phyloP scores from a whole-genome alignment of 2,888 invertebrate genomes.

The Sphaerophoria taeniata region DNA sequence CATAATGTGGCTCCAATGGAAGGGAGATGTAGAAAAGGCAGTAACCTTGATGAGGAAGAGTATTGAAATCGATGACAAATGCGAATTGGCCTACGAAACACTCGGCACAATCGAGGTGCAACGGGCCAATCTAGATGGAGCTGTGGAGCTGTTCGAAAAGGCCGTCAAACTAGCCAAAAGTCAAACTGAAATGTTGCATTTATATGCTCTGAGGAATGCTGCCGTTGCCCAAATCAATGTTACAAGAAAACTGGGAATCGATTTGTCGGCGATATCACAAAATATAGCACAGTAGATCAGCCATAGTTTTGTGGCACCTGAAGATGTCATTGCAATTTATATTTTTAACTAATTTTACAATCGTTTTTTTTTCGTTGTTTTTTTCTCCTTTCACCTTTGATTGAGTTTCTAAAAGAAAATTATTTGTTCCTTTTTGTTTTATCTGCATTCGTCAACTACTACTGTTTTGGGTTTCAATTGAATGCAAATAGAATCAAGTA shows the following conservation, averaged over 20 bases:
- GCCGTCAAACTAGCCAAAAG: constrained; percentile 94
- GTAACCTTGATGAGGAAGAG: constrained; percentile 91
- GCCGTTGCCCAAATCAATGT: constrained; percentile 94
- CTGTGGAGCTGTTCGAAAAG: constrained; percentile 93
- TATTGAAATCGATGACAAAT: constrained; percentile 94
- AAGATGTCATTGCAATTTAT: constrained; percentile 31
- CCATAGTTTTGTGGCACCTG: constrained; percentile 8
- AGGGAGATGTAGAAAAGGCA: constrained; percentile 91
- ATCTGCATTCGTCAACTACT: constrained; percentile 4
- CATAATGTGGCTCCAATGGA: constrained; percentile 92
- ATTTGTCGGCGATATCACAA: constrained; percentile 81
- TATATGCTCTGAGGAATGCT: constrained; percentile 94
- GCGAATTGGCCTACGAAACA: constrained; percentile 97
- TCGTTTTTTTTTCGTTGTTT: constrained; percentile 12
- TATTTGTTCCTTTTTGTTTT: constrained; percentile 28
- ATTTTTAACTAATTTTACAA: constrained; percentile 43
- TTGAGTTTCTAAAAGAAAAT: constrained; percentile 29
- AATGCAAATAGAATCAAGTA: not conserved
- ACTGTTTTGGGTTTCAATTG: not conserved
- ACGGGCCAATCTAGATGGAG: constrained; percentile 90
- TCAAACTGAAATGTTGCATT: constrained; percentile 94
- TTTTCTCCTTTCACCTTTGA: not conserved
- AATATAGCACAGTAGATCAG: not conserved
- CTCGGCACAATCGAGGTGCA: constrained; percentile 97
- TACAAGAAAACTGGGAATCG: constrained; percentile 89